Percentiles rank a stretch among this genome's conserved stretches.
Conservation (phyloP, 2,888 invertebrate genomes). For the Acleris cristana region DNA sequence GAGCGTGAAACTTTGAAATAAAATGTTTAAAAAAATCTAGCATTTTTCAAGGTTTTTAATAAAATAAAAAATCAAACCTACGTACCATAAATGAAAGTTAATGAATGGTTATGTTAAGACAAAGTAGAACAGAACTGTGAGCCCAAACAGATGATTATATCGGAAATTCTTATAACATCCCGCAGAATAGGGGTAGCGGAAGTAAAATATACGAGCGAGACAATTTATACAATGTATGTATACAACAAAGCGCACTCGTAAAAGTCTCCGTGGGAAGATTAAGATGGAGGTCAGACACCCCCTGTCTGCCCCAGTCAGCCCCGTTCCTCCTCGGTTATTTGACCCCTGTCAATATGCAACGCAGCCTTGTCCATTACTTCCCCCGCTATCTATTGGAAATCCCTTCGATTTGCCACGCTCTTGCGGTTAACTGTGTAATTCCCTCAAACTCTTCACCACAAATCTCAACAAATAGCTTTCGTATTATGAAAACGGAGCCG, state of each 20-base stretch:
- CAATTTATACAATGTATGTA: not conserved
- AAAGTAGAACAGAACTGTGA: too few species aligned
- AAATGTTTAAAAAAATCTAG: too few species aligned
- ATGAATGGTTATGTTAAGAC: too few species aligned
- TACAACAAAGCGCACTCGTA: conserved; percentile 9
- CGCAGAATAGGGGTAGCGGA: not conserved
- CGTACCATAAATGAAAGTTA: too few species aligned
- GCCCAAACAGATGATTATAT: not conserved
- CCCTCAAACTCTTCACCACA: conserved; percentile 51
- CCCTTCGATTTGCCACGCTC: conserved; percentile 55
- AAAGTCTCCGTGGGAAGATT: conserved; percentile 22
- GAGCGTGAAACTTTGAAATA: too few species aligned
- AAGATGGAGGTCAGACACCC: conserved; percentile 32
- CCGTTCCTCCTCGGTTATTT: conserved; percentile 57
- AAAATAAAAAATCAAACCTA: too few species aligned
- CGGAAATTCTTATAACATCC: not conserved
- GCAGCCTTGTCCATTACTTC: conserved; percentile 62
- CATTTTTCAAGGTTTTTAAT: too few species aligned
- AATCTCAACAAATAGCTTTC: conserved; percentile 40
- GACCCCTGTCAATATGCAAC: conserved; percentile 71
- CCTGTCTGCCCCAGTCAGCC: conserved; percentile 1
- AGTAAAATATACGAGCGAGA: conserved; percentile 13
- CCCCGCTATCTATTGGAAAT: conserved; percentile 71
- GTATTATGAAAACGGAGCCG: conserved; percentile 31
- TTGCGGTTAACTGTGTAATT: conserved; percentile 69